These are phyloP conservation scores for Diarsia brunnea DNA, from an alignment of 2,888 invertebrate genomes.

Conservation along the genomic window DNA sequence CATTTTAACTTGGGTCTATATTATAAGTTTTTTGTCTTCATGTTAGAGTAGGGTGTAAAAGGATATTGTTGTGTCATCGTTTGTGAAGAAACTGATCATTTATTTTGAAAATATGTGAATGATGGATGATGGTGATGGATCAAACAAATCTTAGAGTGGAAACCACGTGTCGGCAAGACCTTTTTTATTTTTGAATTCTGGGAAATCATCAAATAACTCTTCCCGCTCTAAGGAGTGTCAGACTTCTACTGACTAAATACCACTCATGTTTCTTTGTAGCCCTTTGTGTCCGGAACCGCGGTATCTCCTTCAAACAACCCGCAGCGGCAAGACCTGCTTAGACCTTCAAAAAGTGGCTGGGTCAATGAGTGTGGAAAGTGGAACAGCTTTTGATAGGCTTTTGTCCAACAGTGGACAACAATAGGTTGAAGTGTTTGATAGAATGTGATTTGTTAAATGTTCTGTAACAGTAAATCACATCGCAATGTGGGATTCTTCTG, in stretches of 20 bases:
- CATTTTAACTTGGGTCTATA: conserved; percentile 30
- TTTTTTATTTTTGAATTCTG: no score
- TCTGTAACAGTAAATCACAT: background rate
- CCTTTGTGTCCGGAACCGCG: no score
- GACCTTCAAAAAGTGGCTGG: background rate
- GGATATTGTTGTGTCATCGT: conserved; percentile 36
- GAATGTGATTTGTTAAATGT: background rate
- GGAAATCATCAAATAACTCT: no score
- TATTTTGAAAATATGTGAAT: conserved; percentile 8
- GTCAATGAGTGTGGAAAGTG: background rate
- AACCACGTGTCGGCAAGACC: no score
- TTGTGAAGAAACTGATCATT: background rate
- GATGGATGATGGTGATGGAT: background rate
- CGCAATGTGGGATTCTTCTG: background rate
- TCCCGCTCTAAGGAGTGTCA: no score
- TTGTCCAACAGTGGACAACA: background rate
- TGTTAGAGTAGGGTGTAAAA: conserved; percentile 28
- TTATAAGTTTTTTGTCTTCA: conserved; percentile 33
- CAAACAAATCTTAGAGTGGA: background rate
- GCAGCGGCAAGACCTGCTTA: no score
- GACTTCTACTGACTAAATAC: no score
- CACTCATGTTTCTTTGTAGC: no score
- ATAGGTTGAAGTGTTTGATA: background rate
- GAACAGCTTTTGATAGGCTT: background rate
- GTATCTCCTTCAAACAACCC: no score